Base-by-base conservation (phyloP, 37 sponge, comb jelly and placozoan genomes). In the Axinella damicornis region DNA sequence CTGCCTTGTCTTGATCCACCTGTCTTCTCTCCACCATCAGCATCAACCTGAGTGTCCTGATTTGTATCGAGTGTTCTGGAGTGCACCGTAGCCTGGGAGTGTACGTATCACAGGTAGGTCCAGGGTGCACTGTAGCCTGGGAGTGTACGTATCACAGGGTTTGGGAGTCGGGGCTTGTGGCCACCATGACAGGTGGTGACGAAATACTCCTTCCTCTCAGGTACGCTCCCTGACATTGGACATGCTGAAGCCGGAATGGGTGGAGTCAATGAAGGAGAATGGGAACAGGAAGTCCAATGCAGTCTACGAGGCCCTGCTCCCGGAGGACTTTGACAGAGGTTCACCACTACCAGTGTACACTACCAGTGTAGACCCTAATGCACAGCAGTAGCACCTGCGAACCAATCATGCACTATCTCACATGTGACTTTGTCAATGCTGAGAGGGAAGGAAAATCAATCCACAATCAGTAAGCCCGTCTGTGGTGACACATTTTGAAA, bases 11-110 rank as follows among this genome's bases (percentile, higher is more conserved):
- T 36, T 16, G 12, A 36, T 20, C 63, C 22, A 0, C 39, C 17
- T 21, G 21, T 31, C 69, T 69, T 16, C 30, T 20, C 40, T 20
- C 20, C 52, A 15, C 11, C 25, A 69, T 13, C 88, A 97, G 97
- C 83, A 69, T 97, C 64, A 94, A 89, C 46, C 84, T 94, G 2
- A 95, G 97, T 30, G 86, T 97, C 0, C 87, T 93, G 58, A 86
- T 97, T 36, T 97, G 97, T 46, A 97, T 97, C 34, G 97, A 97
- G 63, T 97, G 97, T 62, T 97, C 97, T 21, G 97, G 97, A 16
- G 82, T 85, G 1, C 97, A 97, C 46, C 70, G 97, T 6, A 90
- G 95, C 27, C 78, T 97, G 0, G 97, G 97, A 56, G 95, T 97
- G 0, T 69, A 91, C 57, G 60, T 94, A 0, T 97, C 97, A 71